Conservation (phyloP, 1,140 invertebrate species). For the Aphis craccivora region DNA sequence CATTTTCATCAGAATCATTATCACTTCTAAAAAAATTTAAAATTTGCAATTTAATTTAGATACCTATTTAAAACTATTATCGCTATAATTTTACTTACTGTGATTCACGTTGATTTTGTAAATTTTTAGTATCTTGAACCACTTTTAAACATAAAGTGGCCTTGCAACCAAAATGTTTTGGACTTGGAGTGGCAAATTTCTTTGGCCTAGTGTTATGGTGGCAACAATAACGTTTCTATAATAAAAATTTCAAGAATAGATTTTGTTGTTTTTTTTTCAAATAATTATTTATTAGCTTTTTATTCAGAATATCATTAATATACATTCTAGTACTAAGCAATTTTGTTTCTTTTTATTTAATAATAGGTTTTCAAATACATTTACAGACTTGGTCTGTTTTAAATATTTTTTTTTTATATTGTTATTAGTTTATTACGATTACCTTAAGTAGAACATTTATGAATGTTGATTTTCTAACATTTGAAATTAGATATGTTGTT, state of each 20-base stretch:
- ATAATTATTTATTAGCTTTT: too few species aligned
- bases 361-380: not conserved
- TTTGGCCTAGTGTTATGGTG: slow-evolving; percentile 16
- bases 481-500: not conserved
- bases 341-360: not conserved
- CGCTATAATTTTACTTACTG: not conserved
- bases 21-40: not conserved
- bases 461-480: not conserved
- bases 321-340: not conserved
- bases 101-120: not conserved
- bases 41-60: not conserved
- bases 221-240: not conserved
- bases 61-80: too few species aligned
- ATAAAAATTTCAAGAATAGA: too few species aligned
- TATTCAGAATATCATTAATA: too few species aligned
- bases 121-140: not conserved
- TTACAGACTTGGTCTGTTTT: too few species aligned
- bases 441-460: not conserved
- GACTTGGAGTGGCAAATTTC: not conserved
- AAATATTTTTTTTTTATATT: too few species aligned
- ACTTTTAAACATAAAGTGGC: not conserved
- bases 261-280: too few species aligned
- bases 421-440: too few species aligned
- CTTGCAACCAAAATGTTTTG: slow-evolving; percentile 13
- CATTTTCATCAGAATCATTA: not conserved